Evolutionary conservation across 2,113 vertebrate species (phyloP).

Genomic region (Macrotis lagotis): DNA sequence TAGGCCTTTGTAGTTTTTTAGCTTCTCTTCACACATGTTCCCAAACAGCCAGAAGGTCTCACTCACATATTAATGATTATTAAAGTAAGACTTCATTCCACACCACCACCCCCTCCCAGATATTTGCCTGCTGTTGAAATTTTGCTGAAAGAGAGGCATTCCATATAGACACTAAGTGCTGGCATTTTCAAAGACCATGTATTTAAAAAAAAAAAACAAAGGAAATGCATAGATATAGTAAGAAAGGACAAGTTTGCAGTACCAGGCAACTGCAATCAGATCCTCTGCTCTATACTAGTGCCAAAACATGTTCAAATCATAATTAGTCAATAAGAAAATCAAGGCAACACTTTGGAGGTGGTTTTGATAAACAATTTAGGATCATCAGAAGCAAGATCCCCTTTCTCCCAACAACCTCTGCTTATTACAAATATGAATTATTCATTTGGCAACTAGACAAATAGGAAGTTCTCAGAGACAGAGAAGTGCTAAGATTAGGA

Average conservation of each 20-base stretch:
- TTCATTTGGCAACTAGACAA: slow-evolving; percentile 62
- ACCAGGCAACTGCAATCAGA: slow-evolving; percentile 55
- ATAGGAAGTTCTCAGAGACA: slow-evolving; percentile 53
- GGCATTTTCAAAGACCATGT: slow-evolving; percentile 52
- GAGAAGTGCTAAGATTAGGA: slow-evolving; percentile 57
- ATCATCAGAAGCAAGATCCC: slow-evolving; percentile 63
- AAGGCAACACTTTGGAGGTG: slow-evolving; percentile 60
- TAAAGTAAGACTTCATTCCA: background rate
- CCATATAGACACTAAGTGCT: slow-evolving; percentile 38
- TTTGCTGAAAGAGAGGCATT: slow-evolving; percentile 40
- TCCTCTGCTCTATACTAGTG: slow-evolving; percentile 42
- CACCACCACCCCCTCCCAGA: background rate
- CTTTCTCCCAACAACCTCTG: slow-evolving; percentile 47
- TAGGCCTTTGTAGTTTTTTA: slow-evolving; percentile 36
- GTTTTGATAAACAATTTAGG: slow-evolving; percentile 69
- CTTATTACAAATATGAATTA: slow-evolving; percentile 69
- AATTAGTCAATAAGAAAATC: slow-evolving; percentile 74
- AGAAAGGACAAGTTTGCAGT: slow-evolving; percentile 57
- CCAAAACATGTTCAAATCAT: slow-evolving; percentile 72
- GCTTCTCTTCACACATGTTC: slow-evolving; percentile 49
- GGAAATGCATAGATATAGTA: background rate
- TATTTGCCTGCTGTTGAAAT: slow-evolving; percentile 32
- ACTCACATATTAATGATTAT: slow-evolving; percentile 59
- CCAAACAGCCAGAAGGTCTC: slow-evolving; percentile 57
- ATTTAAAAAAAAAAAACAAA: slow-evolving; percentile 52